Percentiles rank a stretch among this genome's conserved stretches.
Evolutionary conservation across 1,140 invertebrate genomes (phyloP).

Genomic region (Leptopilina boulardi): DNA sequence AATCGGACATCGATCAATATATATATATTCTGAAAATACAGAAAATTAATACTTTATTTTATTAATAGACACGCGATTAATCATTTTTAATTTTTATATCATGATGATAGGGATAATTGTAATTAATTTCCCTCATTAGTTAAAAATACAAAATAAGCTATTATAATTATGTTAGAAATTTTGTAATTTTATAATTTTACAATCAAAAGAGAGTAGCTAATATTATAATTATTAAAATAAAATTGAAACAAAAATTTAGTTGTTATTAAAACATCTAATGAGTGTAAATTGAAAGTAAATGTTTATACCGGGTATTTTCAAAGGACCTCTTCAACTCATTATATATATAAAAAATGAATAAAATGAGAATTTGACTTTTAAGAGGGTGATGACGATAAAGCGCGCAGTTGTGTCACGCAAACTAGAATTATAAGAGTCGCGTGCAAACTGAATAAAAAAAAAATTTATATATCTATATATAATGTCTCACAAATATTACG

Average conservation of each 20-base stretch:
- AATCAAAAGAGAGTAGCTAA: no score
- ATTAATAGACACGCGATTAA: background rate
- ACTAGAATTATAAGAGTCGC: constrained; percentile 45
- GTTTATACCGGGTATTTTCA: background rate
- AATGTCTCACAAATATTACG: background rate
- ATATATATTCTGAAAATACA: background rate
- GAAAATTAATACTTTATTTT: constrained; percentile 8
- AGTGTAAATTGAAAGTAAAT: background rate
- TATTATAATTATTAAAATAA: background rate
- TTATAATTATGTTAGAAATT: background rate
- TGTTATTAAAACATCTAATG: no score
- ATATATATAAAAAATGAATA: background rate
- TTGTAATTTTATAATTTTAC: no score
- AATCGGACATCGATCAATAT: background rate
- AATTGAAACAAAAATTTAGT: no score
- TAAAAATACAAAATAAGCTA: background rate
- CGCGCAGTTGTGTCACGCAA: constrained; percentile 60
- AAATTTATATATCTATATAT: background rate
- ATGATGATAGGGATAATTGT: background rate
- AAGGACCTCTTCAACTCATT: background rate
- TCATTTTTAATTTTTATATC: background rate
- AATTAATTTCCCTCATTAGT: background rate
- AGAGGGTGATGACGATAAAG: constrained; percentile 22
- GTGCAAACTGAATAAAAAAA: constrained; percentile 40
- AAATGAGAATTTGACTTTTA: constrained; percentile 20